These are phyloP conservation scores for Drosophila antonietae DNA, from an alignment of 2,888 invertebrate species.

Conservation along the genomic window DNA sequence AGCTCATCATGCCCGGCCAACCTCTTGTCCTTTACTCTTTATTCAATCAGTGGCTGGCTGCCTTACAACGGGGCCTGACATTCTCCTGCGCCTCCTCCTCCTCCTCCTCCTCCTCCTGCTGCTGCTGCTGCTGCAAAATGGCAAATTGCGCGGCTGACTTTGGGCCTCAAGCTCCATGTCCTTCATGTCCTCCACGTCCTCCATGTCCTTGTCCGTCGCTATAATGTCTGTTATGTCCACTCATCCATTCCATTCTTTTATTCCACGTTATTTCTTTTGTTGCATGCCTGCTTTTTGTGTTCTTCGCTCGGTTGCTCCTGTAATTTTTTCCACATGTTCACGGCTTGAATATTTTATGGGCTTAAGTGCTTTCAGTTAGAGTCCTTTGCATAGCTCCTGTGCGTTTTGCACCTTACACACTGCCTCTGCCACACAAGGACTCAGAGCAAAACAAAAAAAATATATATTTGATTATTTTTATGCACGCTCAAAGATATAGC, in stretches of 20 bases:
- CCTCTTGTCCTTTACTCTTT: conserved; percentile 69
- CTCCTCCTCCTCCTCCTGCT: conserved; percentile 4
- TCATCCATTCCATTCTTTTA: conserved; percentile 52
- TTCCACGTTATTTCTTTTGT: conserved; percentile 29
- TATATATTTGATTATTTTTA: conserved; percentile 73
- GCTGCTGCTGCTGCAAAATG: conserved; percentile 38
- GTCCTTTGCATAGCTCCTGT: conserved; percentile 56
- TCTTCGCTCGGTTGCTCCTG: conserved; percentile 52
- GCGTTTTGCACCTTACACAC: conserved; percentile 61
- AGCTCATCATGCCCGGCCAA: conserved; percentile 57
- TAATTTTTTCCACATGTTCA: conserved; percentile 78
- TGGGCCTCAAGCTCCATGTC: conserved; percentile 25
- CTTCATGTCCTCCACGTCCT: neutral
- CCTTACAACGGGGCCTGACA: conserved; percentile 34
- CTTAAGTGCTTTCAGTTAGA: conserved; percentile 79
- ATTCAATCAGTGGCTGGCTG: conserved; percentile 72
- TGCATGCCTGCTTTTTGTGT: conserved; percentile 56
- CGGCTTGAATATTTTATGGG: conserved; percentile 78
- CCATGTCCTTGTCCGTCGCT: conserved; percentile 15
- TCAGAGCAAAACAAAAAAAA: conserved; percentile 65
- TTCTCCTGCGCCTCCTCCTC: neutral
- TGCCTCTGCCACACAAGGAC: conserved; percentile 29
- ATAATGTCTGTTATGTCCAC: conserved; percentile 58
- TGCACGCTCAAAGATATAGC: conserved; percentile 22
- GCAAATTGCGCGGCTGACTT: conserved; percentile 62